Evolutionary conservation across 2,797 vertebrate species (phyloP), one percentile per base, ranked within the genome.

Genomic region (Enteromius mattozi): DNA sequence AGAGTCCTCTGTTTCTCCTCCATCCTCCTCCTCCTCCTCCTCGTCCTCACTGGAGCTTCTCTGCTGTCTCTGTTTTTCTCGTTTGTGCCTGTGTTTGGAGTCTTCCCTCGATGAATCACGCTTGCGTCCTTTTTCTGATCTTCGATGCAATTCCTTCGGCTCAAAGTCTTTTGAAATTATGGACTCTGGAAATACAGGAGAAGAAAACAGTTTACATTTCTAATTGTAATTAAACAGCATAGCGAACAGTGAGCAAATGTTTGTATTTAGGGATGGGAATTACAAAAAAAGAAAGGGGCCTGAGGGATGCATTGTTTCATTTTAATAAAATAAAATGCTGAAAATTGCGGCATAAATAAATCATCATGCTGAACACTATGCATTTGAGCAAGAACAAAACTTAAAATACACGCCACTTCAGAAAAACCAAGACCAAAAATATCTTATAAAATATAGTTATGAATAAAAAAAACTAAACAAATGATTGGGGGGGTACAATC

Each of bases 1-100:
- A 0, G 94, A 94, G 12, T 94, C 96, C 35, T 93, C 94, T 0
- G 70, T 74, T 65, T 95, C 94, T 1, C 94, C 95, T 7, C 82
- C 92, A 86, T 95, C 95, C 0, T 95, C 61, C 94, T 1, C 94
- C 95, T 9, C 95, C 0, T 95, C 95, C 7, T 83, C 92, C 83
- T 94, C 94, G 0, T 97, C 95, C 92, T 95, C 93, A 74, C 93
- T 94, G 40, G 95, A 96, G 86, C 93, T 97, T 93, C 94, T 95
- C 92, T 93, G 93, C 61, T 91, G 92, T 90, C 91, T 97, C 93
- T 88, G 87, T 93, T 83, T 95, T 78, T 94, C 72, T 17, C 91
- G 30, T 91, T 88, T 84, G 89, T 90, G 90, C 85, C 93, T 91
- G 90, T 93, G 93, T 90, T 85, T 87, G 54, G 84, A 83, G 59